phyloP scores from a whole-genome alignment of 2,888 invertebrate species.

The Coelopa pilipes region DNA sequence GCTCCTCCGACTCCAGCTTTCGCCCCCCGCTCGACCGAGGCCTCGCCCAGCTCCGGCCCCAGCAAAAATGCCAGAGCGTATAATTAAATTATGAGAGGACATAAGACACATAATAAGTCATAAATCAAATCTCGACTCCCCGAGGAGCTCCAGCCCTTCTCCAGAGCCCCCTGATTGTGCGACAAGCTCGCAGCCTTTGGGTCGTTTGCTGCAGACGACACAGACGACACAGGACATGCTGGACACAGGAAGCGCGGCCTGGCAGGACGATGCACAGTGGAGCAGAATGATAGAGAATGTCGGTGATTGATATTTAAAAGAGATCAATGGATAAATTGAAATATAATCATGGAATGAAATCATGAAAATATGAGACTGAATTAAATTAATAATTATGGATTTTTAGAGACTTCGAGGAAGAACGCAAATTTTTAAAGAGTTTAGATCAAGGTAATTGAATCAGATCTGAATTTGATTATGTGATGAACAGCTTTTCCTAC shows the following conservation, averaged over 20 bases:
- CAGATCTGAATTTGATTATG: too few species aligned
- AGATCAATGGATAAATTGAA: background rate
- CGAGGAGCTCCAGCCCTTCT: slow-evolving; percentile 42
- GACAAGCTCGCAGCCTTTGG: background rate
- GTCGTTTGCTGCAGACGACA: slow-evolving; percentile 1
- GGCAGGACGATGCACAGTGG: background rate
- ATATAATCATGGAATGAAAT: background rate
- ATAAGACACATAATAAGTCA: slow-evolving; percentile 65
- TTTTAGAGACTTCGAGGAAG: background rate
- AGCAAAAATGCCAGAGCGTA: slow-evolving; percentile 44
- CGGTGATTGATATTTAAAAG: too few species aligned
- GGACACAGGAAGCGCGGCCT: background rate
- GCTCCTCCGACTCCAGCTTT: background rate
- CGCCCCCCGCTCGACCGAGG: background rate
- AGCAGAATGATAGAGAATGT: background rate
- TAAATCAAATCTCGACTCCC: slow-evolving; percentile 63
- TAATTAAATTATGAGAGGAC: slow-evolving; percentile 65
- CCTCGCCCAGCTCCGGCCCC: slow-evolving; percentile 11
- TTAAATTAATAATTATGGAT: background rate
- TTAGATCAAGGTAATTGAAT: too few species aligned
- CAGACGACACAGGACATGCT: background rate
- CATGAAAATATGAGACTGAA: background rate
- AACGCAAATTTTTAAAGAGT: too few species aligned
- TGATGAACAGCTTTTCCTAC: background rate
- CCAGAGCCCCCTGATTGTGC: too few species aligned